Conservation (phyloP, 2,888 invertebrate genomes). For the Hydriomena furcata region DNA sequence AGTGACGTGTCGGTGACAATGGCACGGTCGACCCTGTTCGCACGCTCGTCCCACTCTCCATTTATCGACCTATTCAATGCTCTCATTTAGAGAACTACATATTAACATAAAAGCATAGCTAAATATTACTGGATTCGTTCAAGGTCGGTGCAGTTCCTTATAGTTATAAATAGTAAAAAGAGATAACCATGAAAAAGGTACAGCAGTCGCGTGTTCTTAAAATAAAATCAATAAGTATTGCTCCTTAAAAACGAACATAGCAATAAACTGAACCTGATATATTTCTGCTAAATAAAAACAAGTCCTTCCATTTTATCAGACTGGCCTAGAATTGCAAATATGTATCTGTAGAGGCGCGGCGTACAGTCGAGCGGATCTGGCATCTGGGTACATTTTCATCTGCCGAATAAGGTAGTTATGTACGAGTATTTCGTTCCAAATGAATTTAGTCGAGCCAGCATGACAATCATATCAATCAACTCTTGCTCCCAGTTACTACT, state of each 20-base stretch:
- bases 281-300: constrained; percentile 10
- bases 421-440: neutral
- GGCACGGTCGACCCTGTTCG: constrained; percentile 73
- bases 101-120: constrained; percentile 31
- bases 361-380: constrained; percentile 12
- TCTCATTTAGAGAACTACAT: constrained; percentile 59
- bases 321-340: constrained; percentile 24
- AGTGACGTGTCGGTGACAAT: constrained; percentile 68
- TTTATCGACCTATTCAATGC: constrained; percentile 66
- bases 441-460: neutral
- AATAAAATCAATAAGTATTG: constrained; percentile 1
- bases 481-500: neutral
- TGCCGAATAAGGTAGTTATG: constrained; percentile 17
- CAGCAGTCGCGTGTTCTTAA: constrained; percentile 1
- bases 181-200: neutral
- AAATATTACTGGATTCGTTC: constrained; percentile 15
- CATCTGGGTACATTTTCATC: constrained; percentile 26
- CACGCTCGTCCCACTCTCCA: constrained; percentile 73
- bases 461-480: constrained; percentile 1
- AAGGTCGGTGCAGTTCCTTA: neutral
- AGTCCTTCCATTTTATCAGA: constrained; percentile 16
- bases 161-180: no score
- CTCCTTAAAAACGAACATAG: constrained; percentile 1
- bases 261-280: constrained; percentile 13
- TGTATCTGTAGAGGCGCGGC: constrained; percentile 23